phyloP scores from a whole-genome alignment of 2,797 vertebrate genomes.

The Chrysocyon brachyurus region DNA sequence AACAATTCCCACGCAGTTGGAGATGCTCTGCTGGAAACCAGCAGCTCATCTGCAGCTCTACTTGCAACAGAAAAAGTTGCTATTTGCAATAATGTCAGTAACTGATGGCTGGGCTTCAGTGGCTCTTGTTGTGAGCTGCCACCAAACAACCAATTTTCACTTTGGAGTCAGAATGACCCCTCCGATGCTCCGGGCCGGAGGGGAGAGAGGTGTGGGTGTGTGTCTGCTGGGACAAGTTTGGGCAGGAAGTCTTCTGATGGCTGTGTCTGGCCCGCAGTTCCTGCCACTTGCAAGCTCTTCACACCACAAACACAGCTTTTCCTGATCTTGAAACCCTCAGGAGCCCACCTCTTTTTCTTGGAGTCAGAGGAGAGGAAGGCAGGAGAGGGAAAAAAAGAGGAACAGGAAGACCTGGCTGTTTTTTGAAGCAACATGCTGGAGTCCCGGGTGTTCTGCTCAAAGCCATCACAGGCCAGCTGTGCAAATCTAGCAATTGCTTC shows the following conservation, averaged over 20 bases:
- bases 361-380: not conserved
- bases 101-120: conserved; percentile 58
- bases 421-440: not conserved
- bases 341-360: conserved; percentile 25
- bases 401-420: not conserved
- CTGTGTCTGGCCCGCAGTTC: conserved; percentile 31
- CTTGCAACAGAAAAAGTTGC: conserved; percentile 71
- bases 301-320: conserved; percentile 64
- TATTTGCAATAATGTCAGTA: conserved; percentile 71
- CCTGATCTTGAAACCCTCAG: conserved; percentile 48
- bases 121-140: conserved; percentile 9
- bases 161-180: conserved; percentile 72
- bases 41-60: conserved; percentile 78
- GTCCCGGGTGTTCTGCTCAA: not conserved
- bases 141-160: conserved; percentile 80
- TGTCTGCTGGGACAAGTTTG: conserved; percentile 63
- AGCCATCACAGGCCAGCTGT: not conserved
- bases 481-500: not conserved
- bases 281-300: conserved; percentile 64
- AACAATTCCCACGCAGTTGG: conserved; percentile 64
- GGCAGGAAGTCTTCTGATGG: conserved; percentile 15
- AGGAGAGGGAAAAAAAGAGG: not conserved
- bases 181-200: not conserved
- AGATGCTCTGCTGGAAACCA: conserved; percentile 55
- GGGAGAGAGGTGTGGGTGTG: not conserved